Conservation (phyloP, 2,113 vertebrate genomes). For the Trochalopteron elliotii region DNA sequence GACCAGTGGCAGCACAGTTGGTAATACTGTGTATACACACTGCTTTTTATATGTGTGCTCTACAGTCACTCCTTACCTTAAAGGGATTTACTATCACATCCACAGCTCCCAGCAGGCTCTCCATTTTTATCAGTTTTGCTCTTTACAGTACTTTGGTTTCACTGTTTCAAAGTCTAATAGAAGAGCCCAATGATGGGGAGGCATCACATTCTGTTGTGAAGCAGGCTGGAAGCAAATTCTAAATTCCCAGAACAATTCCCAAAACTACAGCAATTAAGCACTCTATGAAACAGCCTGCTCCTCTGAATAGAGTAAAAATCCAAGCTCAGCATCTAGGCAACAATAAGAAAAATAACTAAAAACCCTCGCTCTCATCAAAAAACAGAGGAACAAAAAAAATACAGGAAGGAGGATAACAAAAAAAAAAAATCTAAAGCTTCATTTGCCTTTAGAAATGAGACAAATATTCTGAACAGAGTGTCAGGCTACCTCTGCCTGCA, state of each 20-base stretch:
- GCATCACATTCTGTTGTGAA: background rate
- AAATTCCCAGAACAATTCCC: slow-evolving; percentile 1
- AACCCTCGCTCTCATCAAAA: background rate
- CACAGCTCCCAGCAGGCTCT: background rate
- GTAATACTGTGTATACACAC: background rate
- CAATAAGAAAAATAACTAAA: background rate
- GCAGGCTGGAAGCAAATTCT: background rate
- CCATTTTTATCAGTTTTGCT: background rate
- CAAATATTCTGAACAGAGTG: background rate
- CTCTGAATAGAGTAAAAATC: slow-evolving; percentile 4
- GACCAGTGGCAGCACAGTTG: background rate
- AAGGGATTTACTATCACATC: background rate
- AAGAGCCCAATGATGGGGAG: background rate
- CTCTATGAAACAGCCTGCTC: background rate
- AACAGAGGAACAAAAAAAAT: background rate
- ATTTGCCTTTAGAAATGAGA: background rate
- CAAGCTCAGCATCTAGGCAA: slow-evolving; percentile 20
- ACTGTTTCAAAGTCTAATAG: background rate
- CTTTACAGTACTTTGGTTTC: slow-evolving; percentile 1
- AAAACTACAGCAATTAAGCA: slow-evolving; percentile 25
- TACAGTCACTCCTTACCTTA: background rate
- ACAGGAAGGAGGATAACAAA: background rate
- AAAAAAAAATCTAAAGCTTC: background rate
- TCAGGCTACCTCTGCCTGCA: background rate
- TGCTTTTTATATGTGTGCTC: background rate